Evolutionary conservation across 2,797 vertebrate genomes (phyloP), one percentile per base, ranked within the genome.

Genomic region (Sebastes elongatus): DNA sequence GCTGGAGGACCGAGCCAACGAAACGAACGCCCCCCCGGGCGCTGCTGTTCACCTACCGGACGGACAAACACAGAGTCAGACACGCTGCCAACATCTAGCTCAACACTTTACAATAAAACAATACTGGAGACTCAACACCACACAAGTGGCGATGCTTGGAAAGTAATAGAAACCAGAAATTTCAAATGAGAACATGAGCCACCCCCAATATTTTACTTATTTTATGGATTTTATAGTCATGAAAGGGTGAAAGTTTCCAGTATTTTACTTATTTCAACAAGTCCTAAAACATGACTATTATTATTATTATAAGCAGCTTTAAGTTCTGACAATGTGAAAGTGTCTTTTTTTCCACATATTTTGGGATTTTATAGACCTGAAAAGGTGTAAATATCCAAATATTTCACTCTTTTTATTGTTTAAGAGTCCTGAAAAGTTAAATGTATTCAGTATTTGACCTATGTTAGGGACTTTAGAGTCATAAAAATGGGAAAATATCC

Each of bases 1-100:
- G 96, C 71, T 98, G 97, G 0, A 96, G 96, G 76, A 99, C 84
- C 5, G 98, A 98, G 69, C 97, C 97, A 33, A 99, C 95, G 74
- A 99, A 99, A 62, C 95, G 96, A 94, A 97, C 97, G 7, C 97
- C 97, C 78, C 95, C 96, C 35, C 95, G 96, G 22, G 97, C 97
- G 62, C 95, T 96, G 89, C 95, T 96, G 27, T 99, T 99, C 88
- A 99, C 96, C 98, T 99, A 88, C 5, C 33, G 13, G 33, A 27
- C 2, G n/a, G 6, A 73, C 14, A 53, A 18, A 49, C 2, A 0
- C 5, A 60, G 6, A 38, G 18, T 13, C 30, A 64, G 28, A 46
- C 28, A 32, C 28, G 7, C 22, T 5, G 68, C 7, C 1, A 32
- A 8, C 49, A 14, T 64, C 27, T 1, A 28, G 46, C 25, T 62